phyloP scores from a whole-genome alignment of 1,140 invertebrate genomes.

The Rhopalosiphum padi region DNA sequence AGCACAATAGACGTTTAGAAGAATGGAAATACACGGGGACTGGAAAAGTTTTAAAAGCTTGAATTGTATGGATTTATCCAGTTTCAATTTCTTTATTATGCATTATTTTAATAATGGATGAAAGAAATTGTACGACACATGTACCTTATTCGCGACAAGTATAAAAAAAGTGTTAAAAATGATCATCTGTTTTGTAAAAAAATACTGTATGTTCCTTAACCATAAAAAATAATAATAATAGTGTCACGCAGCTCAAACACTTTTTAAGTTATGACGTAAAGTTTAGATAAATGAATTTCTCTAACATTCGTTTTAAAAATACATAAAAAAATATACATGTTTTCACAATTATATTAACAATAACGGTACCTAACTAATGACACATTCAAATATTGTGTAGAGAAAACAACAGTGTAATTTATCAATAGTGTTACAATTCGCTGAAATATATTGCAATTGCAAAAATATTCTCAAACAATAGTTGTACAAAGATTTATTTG shows the following conservation, averaged over 20 bases:
- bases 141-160: not conserved
- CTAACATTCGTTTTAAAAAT: not conserved
- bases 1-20: not conserved
- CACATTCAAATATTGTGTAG: not conserved
- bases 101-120: not conserved
- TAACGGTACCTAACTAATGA: not conserved
- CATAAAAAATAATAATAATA: not conserved
- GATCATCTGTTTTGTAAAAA: not conserved
- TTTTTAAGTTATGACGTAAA: not conserved
- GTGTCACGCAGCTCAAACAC: not conserved
- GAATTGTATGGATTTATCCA: slow-evolving; percentile 22
- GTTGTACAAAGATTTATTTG: not conserved
- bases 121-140: not conserved
- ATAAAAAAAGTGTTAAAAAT: not conserved
- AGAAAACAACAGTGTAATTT: not conserved
- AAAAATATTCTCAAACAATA: not conserved
- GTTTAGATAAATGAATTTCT: not conserved
- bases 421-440: not conserved
- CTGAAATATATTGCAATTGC: not conserved
- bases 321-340: not conserved
- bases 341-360: not conserved
- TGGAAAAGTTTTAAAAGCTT: slow-evolving; percentile 33
- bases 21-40: not conserved
- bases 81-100: not conserved
- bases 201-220: not conserved